Percentiles rank a stretch among this genome's conserved stretches.
Conservation (phyloP, 2,888 invertebrate species). For the Pteria penguin region DNA sequence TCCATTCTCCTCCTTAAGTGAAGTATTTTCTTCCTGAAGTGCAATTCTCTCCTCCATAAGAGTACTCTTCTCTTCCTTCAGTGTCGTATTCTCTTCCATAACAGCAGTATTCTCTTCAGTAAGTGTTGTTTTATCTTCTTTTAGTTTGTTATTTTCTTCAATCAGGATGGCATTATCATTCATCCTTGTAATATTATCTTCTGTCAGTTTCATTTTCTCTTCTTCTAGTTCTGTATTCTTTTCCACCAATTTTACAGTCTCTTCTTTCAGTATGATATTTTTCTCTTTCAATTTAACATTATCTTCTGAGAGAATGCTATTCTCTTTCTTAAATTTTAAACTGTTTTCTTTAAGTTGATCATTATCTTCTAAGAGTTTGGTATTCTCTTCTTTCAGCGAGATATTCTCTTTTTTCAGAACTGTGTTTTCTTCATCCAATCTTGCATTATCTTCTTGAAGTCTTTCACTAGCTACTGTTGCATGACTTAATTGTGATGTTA, state of each 20-base stretch:
- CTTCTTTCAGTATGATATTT: not conserved
- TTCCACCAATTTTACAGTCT: conserved; percentile 19
- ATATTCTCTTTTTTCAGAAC: conserved; percentile 4
- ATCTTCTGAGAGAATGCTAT: not conserved
- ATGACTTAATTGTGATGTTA: not conserved
- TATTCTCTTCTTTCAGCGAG: conserved; percentile 31
- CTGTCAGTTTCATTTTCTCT: conserved; percentile 2
- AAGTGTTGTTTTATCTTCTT: not conserved
- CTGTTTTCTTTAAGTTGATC: too few species aligned
- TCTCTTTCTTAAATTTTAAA: too few species aligned
- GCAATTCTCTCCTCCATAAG: not conserved
- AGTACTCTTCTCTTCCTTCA: not conserved
- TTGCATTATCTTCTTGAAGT: not conserved
- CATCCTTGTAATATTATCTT: not conserved
- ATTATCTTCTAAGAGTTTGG: conserved; percentile 46
- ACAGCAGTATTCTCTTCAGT: not conserved
- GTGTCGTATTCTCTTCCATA: not conserved
- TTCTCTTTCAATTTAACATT: not conserved
- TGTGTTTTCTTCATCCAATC: conserved; percentile 18
- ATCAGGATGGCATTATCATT: not conserved
- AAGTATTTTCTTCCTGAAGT: not conserved
- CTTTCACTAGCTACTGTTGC: not conserved
- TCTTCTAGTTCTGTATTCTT: conserved; percentile 33
- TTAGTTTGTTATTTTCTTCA: not conserved
- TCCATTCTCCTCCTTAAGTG: not conserved